These are phyloP conservation scores for Periplaneta americana DNA, from an alignment of 1,140 invertebrate genomes.

Conservation along the genomic window DNA sequence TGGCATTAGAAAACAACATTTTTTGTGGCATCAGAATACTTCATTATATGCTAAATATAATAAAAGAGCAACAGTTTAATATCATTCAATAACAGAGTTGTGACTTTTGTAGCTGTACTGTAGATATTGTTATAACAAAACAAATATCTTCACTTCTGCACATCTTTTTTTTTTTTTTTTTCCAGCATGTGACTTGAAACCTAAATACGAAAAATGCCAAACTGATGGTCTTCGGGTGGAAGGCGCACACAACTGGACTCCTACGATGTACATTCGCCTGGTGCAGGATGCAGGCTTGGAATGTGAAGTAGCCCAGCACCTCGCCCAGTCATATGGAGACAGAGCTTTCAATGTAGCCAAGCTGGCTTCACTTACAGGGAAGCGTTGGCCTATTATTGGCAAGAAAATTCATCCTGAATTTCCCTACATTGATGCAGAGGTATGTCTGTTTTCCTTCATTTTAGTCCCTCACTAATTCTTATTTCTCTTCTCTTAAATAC, in stretches of 20 bases:
- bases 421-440: conserved; percentile 98
- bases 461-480: not conserved
- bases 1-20: no score
- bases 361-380: conserved; percentile 90
- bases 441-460: no score
- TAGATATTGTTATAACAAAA: no score
- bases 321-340: conserved; percentile 96
- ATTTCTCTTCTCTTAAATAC: no score
- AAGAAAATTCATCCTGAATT: conserved; percentile 95
- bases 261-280: conserved; percentile 95
- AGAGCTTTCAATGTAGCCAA: conserved; percentile 96
- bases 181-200: conserved; percentile 63
- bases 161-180: no score
- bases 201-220: conserved; percentile 60
- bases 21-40: no score
- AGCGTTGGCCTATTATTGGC: conserved; percentile 95
- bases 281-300: conserved; percentile 90
- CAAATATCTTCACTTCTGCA: no score
- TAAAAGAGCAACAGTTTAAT: no score
- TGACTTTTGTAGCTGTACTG: no score
- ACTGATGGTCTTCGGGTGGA: conserved; percentile 89
- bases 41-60: no score
- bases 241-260: conserved; percentile 94
- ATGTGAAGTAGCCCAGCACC: conserved; percentile 91
- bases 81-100: no score